Evolutionary conservation across 2,113 vertebrate genomes (phyloP), one percentile per base, ranked within the genome.

Genomic region (Ceuthmochares aereus): DNA sequence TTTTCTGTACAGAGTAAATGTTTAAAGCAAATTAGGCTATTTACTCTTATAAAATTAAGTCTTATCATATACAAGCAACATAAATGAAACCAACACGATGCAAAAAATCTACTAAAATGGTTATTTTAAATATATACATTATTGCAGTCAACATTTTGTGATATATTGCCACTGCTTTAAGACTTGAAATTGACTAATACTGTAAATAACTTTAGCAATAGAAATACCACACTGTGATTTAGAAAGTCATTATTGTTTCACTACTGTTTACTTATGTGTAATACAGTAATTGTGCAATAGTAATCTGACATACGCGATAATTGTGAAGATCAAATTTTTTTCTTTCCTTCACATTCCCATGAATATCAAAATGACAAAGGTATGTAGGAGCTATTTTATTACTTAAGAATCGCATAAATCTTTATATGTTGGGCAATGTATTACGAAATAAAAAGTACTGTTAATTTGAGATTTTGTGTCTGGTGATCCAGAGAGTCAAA

Each of bases 401-500:
- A 21, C 30, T 60, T 60, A 73, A 45, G 32, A 72, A 6, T 34
- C 70, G 12, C 16, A 36, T 88, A 59, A 79, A 40, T 4, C 6
- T 63, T 58, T 75, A 23, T 79, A 10, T 40, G 49, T 25, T 69
- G 11, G 6, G 16, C 36, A 9, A 5, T 63, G 18, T 63, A 40
- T 79, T 73, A 81, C 69, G 63, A 58, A 79, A 68, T 37, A 84
- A 64, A 84, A 89, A 63, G 36, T 93, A 7, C 12, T 59, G 32
- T 77, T 91, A 93, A 80, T 74, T 89, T 60, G 85, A 45, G 14
- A 14, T 43, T 93, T n/a, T 91, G 54, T 93, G 74, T 91, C n/a
- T 74, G 95, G 5, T 91, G 15, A 91, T 95, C 73, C 94, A 99
- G 99, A 99, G 88, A 99, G 98, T 74, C 98, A 99, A 22, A 98